Evolutionary conservation across 2,888 invertebrate species (phyloP), one percentile per base, ranked within the genome.

Genomic region (Glaucopsyche alexis): DNA sequence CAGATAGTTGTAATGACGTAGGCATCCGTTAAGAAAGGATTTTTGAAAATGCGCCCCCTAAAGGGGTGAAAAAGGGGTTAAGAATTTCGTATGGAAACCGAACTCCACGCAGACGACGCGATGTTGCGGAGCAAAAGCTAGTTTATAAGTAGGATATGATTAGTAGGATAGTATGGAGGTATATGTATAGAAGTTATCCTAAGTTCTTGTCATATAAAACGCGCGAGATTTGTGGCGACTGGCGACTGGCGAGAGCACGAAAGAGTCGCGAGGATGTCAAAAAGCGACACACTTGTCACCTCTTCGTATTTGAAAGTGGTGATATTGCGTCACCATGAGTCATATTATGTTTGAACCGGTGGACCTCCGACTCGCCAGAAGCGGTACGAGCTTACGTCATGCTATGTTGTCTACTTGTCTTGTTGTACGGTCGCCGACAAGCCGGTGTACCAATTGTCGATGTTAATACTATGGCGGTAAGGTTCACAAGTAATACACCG

Each of bases 261-360:
- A 8, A 52, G 52, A 52, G 52, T 52, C 16, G 52, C 16, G 55
- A 19, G 4, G 55, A 9, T 19, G 19, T 11, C 55, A 19, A 16
- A 55, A 29, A 29, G 19, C 16, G 16, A 19, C 55, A 55, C 55
- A 55, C 55, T 55, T 8, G 52, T 7, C n/a, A 9, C 11, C n/a
- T 52, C 16, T 16, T 19, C 55, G 19, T 55, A 29, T 60, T 7
- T 29, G 60, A 60, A 60, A 60, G 60, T 60, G 60, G 13, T 29
- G 13, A 29, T 29, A 60, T 60, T 60, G 16, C 60, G 60, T 60
- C 60, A 60, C 8, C 60, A 13, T 60, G 60, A 60, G 29, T 60
- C 60, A 60, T 60, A 5, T 42, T 42, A 4, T 5, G 42, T 42
- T 42, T 6, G 13, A 29, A 9, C 60, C 60, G 60, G 29, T 60